Percentiles rank a stretch among this genome's conserved stretches.
Evolutionary conservation across 2,797 vertebrate genomes (phyloP).

Genomic region (Myotis pilosus): DNA sequence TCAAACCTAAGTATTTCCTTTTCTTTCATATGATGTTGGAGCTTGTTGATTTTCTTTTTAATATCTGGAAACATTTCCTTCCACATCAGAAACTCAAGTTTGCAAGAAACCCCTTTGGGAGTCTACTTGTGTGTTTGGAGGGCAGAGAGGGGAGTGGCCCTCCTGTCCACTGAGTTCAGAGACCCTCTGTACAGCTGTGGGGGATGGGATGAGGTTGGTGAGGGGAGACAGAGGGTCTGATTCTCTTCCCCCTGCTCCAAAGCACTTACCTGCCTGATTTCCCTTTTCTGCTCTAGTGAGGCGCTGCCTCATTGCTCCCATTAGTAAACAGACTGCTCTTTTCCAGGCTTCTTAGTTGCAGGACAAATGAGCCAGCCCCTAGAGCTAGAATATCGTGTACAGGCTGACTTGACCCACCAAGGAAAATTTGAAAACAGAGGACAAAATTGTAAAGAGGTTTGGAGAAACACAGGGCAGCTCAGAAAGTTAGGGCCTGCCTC

Average conservation of each 20-base stretch:
- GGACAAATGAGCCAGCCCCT: background rate
- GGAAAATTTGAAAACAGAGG: conserved; percentile 39
- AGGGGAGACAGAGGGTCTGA: background rate
- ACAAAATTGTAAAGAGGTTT: conserved; percentile 26
- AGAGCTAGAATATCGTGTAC: background rate
- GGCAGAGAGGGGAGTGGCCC: conserved; percentile 18
- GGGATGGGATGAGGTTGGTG: background rate
- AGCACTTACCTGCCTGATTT: background rate
- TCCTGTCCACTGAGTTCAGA: background rate
- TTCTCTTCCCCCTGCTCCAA: background rate
- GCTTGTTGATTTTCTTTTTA: conserved; percentile 74
- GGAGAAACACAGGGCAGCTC: background rate
- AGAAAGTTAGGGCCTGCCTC: background rate
- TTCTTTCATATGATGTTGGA: conserved; percentile 80
- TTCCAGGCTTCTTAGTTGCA: background rate
- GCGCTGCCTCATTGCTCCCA: background rate
- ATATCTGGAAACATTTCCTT: conserved; percentile 84
- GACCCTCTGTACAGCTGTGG: background rate
- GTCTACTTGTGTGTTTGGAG: conserved; percentile 80
- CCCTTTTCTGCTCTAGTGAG: background rate
- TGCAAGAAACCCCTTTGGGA: conserved; percentile 82
- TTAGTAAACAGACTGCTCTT: conserved; percentile 14
- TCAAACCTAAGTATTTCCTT: conserved; percentile 79
- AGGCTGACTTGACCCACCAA: conserved; percentile 6
- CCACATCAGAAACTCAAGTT: conserved; percentile 84